These are phyloP conservation scores for Tupaia tana DNA, from an alignment of 2,113 vertebrate species.

Conservation along the genomic window DNA sequence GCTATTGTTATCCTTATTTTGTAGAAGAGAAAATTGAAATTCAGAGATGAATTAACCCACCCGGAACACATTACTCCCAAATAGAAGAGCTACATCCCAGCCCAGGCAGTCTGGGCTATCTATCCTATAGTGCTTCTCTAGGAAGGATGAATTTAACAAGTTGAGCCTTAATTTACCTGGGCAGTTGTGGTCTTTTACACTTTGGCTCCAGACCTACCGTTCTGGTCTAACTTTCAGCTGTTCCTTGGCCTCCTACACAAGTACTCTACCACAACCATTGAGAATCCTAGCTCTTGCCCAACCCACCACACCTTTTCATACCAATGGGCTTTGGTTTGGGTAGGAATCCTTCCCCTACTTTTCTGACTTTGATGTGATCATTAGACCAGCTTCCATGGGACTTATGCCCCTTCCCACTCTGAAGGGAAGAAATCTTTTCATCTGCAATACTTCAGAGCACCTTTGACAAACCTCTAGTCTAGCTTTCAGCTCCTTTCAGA, in stretches of 20 bases:
- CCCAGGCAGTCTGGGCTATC: not conserved
- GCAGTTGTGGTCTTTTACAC: not conserved
- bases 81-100: not conserved
- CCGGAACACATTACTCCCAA: not conserved
- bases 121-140: not conserved
- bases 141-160: conserved; percentile 21
- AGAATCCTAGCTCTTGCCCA: conserved; percentile 28
- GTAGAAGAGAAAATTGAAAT: not conserved
- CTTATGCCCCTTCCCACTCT: not conserved
- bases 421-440: not conserved
- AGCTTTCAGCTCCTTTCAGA: conserved; percentile 34
- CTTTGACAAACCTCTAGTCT: not conserved
- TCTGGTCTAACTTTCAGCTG: conserved; percentile 9
- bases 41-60: not conserved
- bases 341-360: not conserved
- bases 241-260: not conserved
- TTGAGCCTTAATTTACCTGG: not conserved
- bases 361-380: not conserved
- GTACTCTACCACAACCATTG: not conserved
- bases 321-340: not conserved
- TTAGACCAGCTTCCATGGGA: not conserved
- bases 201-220: not conserved
- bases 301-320: not conserved
- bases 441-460: not conserved
- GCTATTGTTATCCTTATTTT: not conserved